phyloP scores from a whole-genome alignment of 2,888 invertebrate genomes.

The Automeris io region DNA sequence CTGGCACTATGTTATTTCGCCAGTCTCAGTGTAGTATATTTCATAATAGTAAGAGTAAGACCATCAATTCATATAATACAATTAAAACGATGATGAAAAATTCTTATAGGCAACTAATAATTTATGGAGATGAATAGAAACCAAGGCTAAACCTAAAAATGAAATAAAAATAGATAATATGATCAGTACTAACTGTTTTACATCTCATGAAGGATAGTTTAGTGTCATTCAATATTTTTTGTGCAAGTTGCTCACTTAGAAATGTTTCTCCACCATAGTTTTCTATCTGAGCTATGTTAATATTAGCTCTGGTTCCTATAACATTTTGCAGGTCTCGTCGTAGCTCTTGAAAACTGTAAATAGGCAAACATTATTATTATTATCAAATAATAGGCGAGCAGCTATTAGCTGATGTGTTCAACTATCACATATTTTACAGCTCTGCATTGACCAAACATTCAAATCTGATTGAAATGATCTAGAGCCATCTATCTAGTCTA shows the following conservation, averaged over 20 bases:
- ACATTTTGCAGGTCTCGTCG: constrained; percentile 95
- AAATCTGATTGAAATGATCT: too few species aligned
- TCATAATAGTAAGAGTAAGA: too few species aligned
- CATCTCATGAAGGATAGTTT: constrained; percentile 94
- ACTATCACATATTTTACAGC: too few species aligned
- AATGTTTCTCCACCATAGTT: constrained; percentile 98
- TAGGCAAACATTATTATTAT: too few species aligned
- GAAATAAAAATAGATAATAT: not conserved
- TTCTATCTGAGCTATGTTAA: constrained; percentile 95
- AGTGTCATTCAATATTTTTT: constrained; percentile 92
- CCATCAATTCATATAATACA: too few species aligned
- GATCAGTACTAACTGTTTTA: constrained; percentile 78
- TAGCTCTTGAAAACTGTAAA: constrained; percentile 90
- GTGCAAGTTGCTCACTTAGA: constrained; percentile 95
- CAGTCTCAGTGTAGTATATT: too few species aligned
- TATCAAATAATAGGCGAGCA: too few species aligned
- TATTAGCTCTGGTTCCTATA: constrained; percentile 92
- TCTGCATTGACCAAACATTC: too few species aligned
- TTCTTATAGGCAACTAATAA: not conserved
- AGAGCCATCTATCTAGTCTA: too few species aligned
- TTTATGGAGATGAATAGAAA: not conserved
- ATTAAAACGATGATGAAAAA: too few species aligned
- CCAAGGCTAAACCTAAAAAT: not conserved
- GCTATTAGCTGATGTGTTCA: too few species aligned
- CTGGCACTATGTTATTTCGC: too few species aligned